phyloP scores from a whole-genome alignment of 2,113 vertebrate genomes.

The Cyprinus carpio region DNA sequence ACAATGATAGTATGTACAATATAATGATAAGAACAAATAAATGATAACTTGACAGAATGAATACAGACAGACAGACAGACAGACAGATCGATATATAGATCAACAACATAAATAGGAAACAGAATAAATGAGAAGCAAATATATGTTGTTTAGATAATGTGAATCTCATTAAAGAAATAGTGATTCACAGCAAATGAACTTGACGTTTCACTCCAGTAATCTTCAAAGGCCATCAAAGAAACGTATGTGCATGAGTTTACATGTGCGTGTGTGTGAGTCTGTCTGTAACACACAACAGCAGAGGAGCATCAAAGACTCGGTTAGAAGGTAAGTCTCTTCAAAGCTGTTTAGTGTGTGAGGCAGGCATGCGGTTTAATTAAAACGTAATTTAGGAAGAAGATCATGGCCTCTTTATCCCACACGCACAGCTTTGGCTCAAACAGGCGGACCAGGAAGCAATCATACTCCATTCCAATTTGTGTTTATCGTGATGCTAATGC shows the following conservation, averaged over 20 bases:
- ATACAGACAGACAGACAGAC: not conserved
- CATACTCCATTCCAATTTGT: conserved; percentile 14
- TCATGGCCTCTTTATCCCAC: conserved; percentile 29
- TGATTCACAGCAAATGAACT: too few relatives aligned
- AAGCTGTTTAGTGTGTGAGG: conserved; percentile 44
- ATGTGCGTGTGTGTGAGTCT: too few relatives aligned
- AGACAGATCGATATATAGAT: too few relatives aligned
- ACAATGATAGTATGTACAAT: too few relatives aligned
- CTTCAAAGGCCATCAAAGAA: too few relatives aligned
- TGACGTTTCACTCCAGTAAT: too few relatives aligned
- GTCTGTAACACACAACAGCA: conserved; percentile 4
- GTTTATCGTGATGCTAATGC: conserved; percentile 42
- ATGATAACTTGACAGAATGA: not conserved
- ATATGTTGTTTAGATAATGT: too few relatives aligned
- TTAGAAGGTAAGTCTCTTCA: conserved; percentile 57
- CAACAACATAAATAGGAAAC: too few relatives aligned
- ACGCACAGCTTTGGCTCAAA: conserved; percentile 34
- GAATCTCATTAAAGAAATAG: too few relatives aligned
- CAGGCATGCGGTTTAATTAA: conserved; percentile 59
- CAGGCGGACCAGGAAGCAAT: conserved; percentile 33
- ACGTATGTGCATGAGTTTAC: too few relatives aligned
- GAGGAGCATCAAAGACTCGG: conserved; percentile 37
- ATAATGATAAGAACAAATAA: not conserved
- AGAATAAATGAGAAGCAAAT: too few relatives aligned
- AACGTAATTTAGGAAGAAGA: conserved; percentile 54